These are phyloP conservation scores for Atlantisia rogersi DNA, from an alignment of 2,113 vertebrate genomes.

Conservation along the genomic window DNA sequence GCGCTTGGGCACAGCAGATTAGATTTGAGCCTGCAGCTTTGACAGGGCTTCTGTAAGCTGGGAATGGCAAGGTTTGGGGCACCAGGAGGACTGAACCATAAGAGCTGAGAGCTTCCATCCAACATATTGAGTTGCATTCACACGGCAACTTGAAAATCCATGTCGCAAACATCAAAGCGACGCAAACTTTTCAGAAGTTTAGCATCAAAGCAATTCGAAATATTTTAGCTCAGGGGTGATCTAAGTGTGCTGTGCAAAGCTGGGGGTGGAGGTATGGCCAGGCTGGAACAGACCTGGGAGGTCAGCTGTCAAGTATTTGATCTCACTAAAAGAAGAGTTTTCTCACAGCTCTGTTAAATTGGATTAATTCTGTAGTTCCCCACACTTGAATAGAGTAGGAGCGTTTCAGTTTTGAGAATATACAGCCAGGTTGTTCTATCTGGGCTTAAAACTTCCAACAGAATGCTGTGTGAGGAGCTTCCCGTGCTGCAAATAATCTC, in stretches of 20 bases:
- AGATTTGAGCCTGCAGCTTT: background rate
- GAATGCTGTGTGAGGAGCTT: background rate
- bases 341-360: constrained; percentile 34
- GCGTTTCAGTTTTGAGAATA: background rate
- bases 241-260: background rate
- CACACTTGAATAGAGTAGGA: background rate
- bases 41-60: background rate
- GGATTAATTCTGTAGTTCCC: background rate
- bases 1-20: background rate
- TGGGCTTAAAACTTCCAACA: background rate
- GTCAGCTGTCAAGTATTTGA: constrained; percentile 34
- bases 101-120: background rate
- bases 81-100: background rate
- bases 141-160: background rate
- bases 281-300: background rate
- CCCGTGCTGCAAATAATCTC: background rate
- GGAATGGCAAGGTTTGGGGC: background rate
- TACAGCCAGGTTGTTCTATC: background rate
- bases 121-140: background rate
- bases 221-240: background rate
- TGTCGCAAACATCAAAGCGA: background rate
- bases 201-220: constrained; percentile 38
- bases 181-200: background rate
- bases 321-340: constrained; percentile 48
- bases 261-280: background rate